Evolutionary conservation across 2,888 invertebrate species (phyloP).

Genomic region (Dyspetes luteomarginatus): DNA sequence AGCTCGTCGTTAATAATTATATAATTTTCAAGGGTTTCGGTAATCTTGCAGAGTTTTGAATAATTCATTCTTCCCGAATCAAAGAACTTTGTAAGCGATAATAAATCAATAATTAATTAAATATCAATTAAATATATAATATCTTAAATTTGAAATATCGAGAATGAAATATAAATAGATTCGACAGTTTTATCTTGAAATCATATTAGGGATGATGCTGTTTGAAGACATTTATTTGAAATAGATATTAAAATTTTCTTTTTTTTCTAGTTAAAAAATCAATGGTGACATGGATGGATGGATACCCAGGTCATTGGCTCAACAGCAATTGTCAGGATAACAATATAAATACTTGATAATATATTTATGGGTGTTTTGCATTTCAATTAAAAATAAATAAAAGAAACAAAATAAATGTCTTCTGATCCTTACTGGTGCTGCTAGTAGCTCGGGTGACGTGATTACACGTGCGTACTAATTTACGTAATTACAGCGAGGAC

Average conservation of each 20-base stretch:
- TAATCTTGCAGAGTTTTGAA: background rate
- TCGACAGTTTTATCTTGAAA: too few relatives aligned
- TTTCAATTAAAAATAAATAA: background rate
- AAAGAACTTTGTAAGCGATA: too few relatives aligned
- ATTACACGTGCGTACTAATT: conserved; percentile 60
- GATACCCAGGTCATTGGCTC: background rate
- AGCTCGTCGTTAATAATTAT: too few relatives aligned
- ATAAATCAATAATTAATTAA: background rate
- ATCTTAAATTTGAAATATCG: too few relatives aligned
- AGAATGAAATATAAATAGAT: too few relatives aligned
- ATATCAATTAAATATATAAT: background rate
- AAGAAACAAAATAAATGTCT: background rate
- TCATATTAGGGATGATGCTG: too few relatives aligned
- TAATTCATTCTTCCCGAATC: background rate
- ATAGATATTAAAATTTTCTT: too few relatives aligned
- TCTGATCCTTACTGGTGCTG: background rate
- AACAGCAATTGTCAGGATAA: background rate
- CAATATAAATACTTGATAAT: background rate
- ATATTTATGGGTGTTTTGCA: background rate
- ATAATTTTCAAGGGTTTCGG: too few relatives aligned
- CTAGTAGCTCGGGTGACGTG: background rate
- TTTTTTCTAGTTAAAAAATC: too few relatives aligned
- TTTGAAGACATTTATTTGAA: too few relatives aligned
- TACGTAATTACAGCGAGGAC: conserved; percentile 78
- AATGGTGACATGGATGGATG: too few relatives aligned